Base-by-base conservation (phyloP, 2,888 invertebrate genomes). In the Chrysolina americana region DNA sequence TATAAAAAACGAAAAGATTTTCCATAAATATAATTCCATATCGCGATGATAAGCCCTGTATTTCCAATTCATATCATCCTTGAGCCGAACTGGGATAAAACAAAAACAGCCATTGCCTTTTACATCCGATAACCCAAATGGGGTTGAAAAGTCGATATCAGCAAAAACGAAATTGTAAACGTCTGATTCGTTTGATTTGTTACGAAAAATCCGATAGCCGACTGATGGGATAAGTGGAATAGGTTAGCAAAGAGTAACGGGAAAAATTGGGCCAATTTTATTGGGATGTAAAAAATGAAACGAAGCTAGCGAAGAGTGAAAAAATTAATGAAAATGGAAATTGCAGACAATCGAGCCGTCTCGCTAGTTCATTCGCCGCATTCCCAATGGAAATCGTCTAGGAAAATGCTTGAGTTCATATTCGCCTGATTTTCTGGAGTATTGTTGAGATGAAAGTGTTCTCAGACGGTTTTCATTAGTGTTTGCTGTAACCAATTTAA, bases 261-360 rank as follows among this genome's bases (percentile, higher is more conserved):
- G 0, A 28, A 53, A n/a, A 36, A 59, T 23, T 59, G 59, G 59
- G n/a, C 13, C 59, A 36, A 59, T 59, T 28, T 28, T 36, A 59
- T 59, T 2, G 59, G 59, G 59, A 59, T 59, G 36, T 59, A 15
- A 36, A 36, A 36, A 56, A 59, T 28, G 23, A 28, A 28, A 59
- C 23, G 59, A 36, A 59, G 23, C 28, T 9, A 36, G 59, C 59
- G 28, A 59, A 28, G 59, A 36, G 59, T 23, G 11, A 59, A 59
- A 59, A 59, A 59, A 59, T 36, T 59, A 59, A 59, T 59, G 59
- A 59, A 59, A 23, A 59, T 59, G 59, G 59, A 59, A 59, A 59
- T 59, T n/a, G 19, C 59, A 36, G 28, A 28, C 23, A 13, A 59
- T 59, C n/a, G 59, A 28, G n/a, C 59, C 36, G n/a, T n/a, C 28